A percentile compares a stretch with the other conserved stretches of the same genome.
Conservation (phyloP, 2,888 invertebrate species). For the Axea sp. region DNA sequence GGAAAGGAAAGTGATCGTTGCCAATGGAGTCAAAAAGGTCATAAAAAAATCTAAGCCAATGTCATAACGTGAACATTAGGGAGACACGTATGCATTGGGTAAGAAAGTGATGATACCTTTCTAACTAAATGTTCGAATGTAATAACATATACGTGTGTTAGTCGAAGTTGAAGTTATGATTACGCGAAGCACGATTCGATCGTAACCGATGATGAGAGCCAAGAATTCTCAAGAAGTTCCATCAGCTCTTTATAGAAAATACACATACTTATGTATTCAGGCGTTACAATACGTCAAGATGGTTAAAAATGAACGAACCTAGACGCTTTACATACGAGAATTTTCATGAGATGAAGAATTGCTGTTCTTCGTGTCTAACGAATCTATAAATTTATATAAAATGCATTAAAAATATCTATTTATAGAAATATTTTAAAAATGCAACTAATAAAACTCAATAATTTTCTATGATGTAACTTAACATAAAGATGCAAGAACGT, state of each 20-base stretch:
- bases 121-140: slow-evolving; percentile 58
- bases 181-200: slow-evolving; percentile 57
- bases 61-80: slow-evolving; percentile 64
- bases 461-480: no score
- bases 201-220: slow-evolving; percentile 50
- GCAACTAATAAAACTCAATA: no score
- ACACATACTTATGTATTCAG: slow-evolving; percentile 19
- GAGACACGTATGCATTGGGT: slow-evolving; percentile 55
- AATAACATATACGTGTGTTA: slow-evolving; percentile 35
- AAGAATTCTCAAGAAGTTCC: slow-evolving; percentile 40
- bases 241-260: slow-evolving; percentile 34
- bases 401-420: no score
- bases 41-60: slow-evolving; percentile 60
- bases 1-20: slow-evolving; percentile 65
- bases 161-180: slow-evolving; percentile 54
- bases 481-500: no score
- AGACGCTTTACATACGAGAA: no score
- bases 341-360: no score
- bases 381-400: no score
- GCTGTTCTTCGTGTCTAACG: no score
- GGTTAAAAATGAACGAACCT: no score
- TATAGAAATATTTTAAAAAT: no score
- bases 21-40: slow-evolving; percentile 56
- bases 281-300: neutral
- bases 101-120: slow-evolving; percentile 61